phyloP scores from a whole-genome alignment of 2,797 vertebrate genomes.

The Oophaga sylvatica region DNA sequence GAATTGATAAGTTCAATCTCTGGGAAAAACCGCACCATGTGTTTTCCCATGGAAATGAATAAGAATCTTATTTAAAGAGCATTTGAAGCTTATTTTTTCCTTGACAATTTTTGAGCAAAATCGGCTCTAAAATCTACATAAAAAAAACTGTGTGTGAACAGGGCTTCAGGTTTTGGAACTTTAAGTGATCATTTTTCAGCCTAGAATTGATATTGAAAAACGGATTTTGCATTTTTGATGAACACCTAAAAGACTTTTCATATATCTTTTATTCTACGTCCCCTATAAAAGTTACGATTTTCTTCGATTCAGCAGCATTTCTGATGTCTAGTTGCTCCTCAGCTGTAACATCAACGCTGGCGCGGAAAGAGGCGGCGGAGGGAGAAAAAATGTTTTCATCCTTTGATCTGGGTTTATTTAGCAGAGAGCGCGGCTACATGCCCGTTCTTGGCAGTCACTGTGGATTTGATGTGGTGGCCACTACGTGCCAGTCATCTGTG shows the following conservation, averaged over 20 bases:
- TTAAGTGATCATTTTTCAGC: background rate
- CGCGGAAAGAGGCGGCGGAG: slow-evolving; percentile 18
- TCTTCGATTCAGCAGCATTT: background rate
- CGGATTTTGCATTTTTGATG: background rate
- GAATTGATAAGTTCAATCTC: no score
- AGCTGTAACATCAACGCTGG: slow-evolving; percentile 33
- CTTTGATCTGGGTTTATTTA: background rate
- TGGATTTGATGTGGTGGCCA: background rate
- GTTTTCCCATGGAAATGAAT: no score
- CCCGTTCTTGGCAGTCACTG: background rate
- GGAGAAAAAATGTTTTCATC: background rate
- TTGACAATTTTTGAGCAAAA: no score
- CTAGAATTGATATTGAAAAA: background rate
- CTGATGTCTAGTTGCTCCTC: slow-evolving; percentile 13
- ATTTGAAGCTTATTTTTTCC: no score
- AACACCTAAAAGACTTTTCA: background rate
- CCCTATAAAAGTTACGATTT: background rate
- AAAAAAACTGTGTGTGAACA: no score
- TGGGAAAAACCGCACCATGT: no score
- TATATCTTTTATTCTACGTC: background rate
- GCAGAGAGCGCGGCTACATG: background rate
- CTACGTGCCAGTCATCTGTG: background rate
- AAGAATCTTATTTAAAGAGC: no score
- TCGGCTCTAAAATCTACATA: no score
- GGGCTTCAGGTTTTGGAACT: background rate